Evolutionary conservation across 2,888 invertebrate genomes (phyloP).

Genomic region (Cancer borealis): DNA sequence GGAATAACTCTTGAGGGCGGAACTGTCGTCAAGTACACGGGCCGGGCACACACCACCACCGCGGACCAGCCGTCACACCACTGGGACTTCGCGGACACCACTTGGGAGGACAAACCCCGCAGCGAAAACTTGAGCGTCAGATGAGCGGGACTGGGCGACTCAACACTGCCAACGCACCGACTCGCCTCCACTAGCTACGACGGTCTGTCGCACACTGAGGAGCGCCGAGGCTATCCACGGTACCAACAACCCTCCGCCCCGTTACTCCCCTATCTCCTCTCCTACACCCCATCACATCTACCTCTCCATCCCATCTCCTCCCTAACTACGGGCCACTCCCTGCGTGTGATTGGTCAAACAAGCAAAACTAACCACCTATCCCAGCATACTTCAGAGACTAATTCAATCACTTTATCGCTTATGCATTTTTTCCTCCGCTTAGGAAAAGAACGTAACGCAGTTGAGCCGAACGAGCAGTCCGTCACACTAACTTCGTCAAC

Average conservation of each 20-base stretch:
- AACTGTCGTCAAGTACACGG: background rate
- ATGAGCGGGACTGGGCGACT: conserved; percentile 30
- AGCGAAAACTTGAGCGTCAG: conserved; percentile 37
- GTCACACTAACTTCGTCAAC: background rate
- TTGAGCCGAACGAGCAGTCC: background rate
- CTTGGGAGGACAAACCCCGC: background rate
- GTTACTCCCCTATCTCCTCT: background rate
- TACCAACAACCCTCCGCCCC: background rate
- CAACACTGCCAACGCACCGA: background rate
- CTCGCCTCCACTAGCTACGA: conserved; percentile 21
- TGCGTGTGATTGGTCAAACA: conserved; percentile 29
- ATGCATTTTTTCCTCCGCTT: background rate
- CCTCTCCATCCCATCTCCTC: background rate
- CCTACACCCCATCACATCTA: background rate
- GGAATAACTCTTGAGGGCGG: background rate
- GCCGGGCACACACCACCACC: conserved; percentile 33
- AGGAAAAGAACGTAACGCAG: background rate
- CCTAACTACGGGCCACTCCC: background rate
- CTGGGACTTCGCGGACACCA: background rate
- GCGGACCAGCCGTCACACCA: conserved; percentile 17
- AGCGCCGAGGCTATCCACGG: background rate
- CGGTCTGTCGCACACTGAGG: conserved; percentile 14
- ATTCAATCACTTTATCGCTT: background rate
- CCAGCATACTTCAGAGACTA: background rate
- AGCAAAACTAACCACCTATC: conserved; percentile 3